Evolutionary conservation across 2,113 vertebrate genomes (phyloP), one percentile per base, ranked within the genome.

Genomic region (Chionomys nivalis): DNA sequence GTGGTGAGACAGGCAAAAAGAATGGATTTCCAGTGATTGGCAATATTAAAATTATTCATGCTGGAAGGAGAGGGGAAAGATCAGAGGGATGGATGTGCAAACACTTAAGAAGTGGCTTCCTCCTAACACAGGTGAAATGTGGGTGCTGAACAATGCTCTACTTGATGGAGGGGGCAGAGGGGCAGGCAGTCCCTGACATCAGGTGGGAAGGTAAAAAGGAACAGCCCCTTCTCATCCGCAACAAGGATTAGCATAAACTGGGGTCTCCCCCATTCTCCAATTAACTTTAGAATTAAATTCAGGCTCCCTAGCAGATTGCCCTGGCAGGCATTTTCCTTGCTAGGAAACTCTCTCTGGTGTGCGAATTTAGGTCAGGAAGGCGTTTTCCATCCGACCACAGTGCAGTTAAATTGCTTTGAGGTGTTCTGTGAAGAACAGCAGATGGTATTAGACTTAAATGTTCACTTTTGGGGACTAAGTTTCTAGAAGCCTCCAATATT

Each of bases 1-100:
- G 23, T 11, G 26, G 72, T 82, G 21, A 70, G 96, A 77, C 78
- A 97, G 89, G n/a, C 89, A 97, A 44, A 91, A 89, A 94, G 82
- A 98, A 93, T 86, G 96, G 90, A 93, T 92, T 93, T 94, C 87
- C 95, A 96, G 79, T 82, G 95, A 96, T 96, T 97, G n/a, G 72
- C 95, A 97, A 79, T 88, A 89, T 95, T 94, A 95, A 97, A 98
- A 97, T 97, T 97, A 97, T 97, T 98, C 89, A 86, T 97, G 85
- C 95, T 63, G 14, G 73, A 92, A 95, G 88, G 87, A 97, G 75
- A 52, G 42, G 97, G 55, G 19, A 58, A 96, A 95, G 87, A 79
- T 95, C 89, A 3, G 19, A 96, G 96, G 93, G 63, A 3, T 19
- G 94, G 91, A 55, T 93, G 39, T 96, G 83, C 76, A 96, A 95